Conservation (phyloP, 92 coral and sea anemone species). For the Palythoa heliodiscus region DNA sequence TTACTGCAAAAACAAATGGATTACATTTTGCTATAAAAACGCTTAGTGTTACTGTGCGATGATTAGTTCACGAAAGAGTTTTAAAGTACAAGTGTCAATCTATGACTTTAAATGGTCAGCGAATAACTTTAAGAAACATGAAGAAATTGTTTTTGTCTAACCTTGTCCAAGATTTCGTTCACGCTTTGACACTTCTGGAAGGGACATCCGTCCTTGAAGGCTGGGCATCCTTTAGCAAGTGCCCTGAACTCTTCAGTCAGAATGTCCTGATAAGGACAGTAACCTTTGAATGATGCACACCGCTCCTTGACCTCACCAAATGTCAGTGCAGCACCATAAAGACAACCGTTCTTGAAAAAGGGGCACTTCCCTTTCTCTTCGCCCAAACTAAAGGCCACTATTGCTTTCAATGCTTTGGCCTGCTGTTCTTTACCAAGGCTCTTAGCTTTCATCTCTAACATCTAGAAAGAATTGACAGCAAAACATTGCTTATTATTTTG, state of each 20-base stretch:
- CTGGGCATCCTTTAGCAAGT: constrained; percentile 22
- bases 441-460: constrained; percentile 19
- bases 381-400: not conserved
- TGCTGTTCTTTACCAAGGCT: constrained; percentile 8
- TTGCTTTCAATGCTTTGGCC: not conserved
- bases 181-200: constrained; percentile 23
- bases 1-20: no score
- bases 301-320: constrained; percentile 1
- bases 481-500: no score
- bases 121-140: no score
- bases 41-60: no score
- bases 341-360: constrained; percentile 9
- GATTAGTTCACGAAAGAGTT: no score
- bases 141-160: not conserved
- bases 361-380: constrained; percentile 16
- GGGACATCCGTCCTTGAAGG: constrained; percentile 3
- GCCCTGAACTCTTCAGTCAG: constrained; percentile 22
- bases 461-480: not conserved
- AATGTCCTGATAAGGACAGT: constrained; percentile 16
- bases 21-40: no score
- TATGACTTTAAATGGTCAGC: no score
- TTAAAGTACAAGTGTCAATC: no score
- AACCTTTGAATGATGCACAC: not conserved
- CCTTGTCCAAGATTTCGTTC: constrained; percentile 15
- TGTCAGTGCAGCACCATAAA: constrained; percentile 12